phyloP scores from a whole-genome alignment of 1,140 invertebrate genomes.

The Scaptomyza graminum region DNA sequence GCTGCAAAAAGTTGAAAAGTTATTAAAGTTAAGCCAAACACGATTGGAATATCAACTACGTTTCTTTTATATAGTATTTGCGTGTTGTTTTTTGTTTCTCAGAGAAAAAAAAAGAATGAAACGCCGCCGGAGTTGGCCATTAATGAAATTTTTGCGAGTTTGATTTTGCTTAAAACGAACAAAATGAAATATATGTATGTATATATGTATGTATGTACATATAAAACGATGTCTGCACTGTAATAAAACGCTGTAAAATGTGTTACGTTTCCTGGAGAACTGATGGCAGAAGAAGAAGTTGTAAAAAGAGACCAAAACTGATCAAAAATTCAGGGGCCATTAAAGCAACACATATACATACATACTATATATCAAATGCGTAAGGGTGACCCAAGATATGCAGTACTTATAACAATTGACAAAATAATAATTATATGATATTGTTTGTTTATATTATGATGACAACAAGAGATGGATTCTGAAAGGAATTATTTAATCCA shows the following conservation, averaged over 20 bases:
- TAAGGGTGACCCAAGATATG: conserved; percentile 8
- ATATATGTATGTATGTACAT: not conserved
- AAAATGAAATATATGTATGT: not conserved
- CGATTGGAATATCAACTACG: conserved; percentile 73
- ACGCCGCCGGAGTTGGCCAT: conserved; percentile 6
- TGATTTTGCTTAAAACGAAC: conserved; percentile 1
- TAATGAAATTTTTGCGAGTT: conserved; percentile 36
- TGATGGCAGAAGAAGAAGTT: not conserved
- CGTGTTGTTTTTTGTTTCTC: too few relatives aligned
- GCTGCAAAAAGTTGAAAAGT: conserved; percentile 72
- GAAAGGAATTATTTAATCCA: too few relatives aligned
- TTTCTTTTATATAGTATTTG: conserved; percentile 18
- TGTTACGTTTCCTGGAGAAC: not conserved
- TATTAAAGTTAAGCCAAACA: conserved; percentile 79
- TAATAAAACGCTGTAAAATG: conserved; percentile 16
- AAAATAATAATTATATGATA: too few relatives aligned
- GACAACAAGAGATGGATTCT: too few relatives aligned
- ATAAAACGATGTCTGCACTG: conserved; percentile 4
- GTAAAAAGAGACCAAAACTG: not conserved
- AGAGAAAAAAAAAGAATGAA: not conserved
- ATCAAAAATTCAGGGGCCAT: conserved; percentile 12
- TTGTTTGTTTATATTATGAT: too few relatives aligned
- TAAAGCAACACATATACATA: not conserved
- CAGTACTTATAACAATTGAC: not conserved
- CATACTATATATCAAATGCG: too few relatives aligned